Percentiles rank a stretch among this genome's conserved stretches.
Conservation (phyloP, 2,797 vertebrate species). For the Pyrocephalus nanus region DNA sequence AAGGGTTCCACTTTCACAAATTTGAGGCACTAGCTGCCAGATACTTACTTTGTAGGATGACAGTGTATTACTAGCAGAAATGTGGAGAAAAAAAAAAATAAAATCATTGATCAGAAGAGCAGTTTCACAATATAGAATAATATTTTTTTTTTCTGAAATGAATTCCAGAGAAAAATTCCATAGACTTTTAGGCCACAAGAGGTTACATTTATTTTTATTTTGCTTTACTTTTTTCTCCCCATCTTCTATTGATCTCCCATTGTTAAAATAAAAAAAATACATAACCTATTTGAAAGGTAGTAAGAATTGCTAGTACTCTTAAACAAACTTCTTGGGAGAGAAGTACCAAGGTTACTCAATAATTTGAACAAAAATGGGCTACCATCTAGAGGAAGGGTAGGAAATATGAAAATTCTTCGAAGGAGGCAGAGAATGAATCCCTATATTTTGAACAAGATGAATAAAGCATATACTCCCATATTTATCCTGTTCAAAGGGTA, state of each 20-base stretch:
- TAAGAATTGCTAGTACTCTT: not conserved
- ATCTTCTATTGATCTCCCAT: not conserved
- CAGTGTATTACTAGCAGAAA: not conserved
- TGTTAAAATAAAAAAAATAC: not conserved
- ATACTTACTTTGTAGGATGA: not conserved
- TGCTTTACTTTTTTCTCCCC: not conserved
- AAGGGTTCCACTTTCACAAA: not conserved
- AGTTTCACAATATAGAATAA: not conserved
- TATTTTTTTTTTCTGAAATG: not conserved
- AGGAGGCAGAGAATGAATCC: not conserved
- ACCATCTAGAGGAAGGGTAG: not conserved
- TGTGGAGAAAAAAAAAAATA: fast-evolving
- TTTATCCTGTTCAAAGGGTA: not conserved
- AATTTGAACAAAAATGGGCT: not conserved
- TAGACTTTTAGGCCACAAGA: not conserved
- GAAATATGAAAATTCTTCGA: not conserved
- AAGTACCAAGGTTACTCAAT: not conserved
- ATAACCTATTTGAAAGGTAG: not conserved
- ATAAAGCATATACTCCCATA: not conserved
- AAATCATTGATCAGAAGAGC: fast-evolving
- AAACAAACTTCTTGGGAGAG: not conserved
- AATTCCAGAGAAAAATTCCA: not conserved
- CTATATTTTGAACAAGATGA: not conserved
- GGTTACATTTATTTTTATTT: not conserved
- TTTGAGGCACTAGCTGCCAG: not conserved